phyloP scores from a whole-genome alignment of 2,113 vertebrate species.

The Hypocryptadius cinnamomeus region DNA sequence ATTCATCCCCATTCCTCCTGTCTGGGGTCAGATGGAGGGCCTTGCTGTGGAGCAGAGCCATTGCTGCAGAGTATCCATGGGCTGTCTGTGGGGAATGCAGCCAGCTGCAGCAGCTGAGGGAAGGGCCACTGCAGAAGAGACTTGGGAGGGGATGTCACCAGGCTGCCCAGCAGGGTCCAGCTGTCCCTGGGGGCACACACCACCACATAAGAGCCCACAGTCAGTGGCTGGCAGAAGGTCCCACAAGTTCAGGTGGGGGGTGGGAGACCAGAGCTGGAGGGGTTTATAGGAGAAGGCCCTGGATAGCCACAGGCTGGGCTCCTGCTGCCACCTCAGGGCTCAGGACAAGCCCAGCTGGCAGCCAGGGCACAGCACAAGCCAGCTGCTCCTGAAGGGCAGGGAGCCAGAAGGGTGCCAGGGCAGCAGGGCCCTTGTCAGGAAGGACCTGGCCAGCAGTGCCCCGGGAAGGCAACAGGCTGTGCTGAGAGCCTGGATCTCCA shows the following conservation, averaged over 20 bases:
- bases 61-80: background rate
- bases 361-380: background rate
- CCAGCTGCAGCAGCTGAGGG: background rate
- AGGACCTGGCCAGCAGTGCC: too few relatives aligned
- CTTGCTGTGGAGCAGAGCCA: background rate
- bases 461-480: rapidly evolving
- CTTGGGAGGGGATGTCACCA: background rate
- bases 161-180: background rate
- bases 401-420: background rate
- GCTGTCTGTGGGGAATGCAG: background rate
- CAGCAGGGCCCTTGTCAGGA: background rate
- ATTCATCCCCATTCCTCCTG: background rate
- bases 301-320: background rate
- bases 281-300: background rate
- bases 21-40: background rate
- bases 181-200: background rate
- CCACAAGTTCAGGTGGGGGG: background rate
- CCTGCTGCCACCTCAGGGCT: background rate
- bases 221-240: background rate
- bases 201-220: background rate
- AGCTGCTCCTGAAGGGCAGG: background rate
- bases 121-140: background rate
- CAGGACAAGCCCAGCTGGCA: background rate
- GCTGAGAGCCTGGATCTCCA: background rate
- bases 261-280: rapidly evolving